Base-by-base conservation (phyloP, 2,797 vertebrate species). In the Micromesistius poutassou region DNA sequence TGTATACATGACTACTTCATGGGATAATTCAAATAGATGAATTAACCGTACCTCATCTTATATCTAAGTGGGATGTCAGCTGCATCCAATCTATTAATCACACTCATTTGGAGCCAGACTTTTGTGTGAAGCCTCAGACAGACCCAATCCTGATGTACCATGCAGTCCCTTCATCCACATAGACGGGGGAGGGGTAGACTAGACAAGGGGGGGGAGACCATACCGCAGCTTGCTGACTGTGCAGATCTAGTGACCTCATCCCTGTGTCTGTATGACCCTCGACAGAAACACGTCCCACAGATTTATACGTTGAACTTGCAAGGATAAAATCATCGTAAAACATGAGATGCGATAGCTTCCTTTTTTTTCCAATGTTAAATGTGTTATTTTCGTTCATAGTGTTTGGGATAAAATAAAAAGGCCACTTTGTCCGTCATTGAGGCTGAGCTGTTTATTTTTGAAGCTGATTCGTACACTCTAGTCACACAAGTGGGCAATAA, bases 161-260 rank as follows among this genome's bases (percentile, higher is more conserved):
- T 25, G 5, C 55, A 62, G 22, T n/a, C 55, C 22, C 55, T 62
- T 68, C n/a, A 28, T 68, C n/a, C n/a, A 12, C 62, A 68, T 68
- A 25, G 55, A 62, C 22, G n/a, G 25, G 62, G 62, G 55, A 25
- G 55, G n/a, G 55, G 55, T 19, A 62, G 55, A 25, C 22, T 1
- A 62, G 55, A 50, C 46, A 50, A 5, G 55, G 7, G 74, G 30
- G 40, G 46, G 46, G 74, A 1, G 55, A 55, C 30, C 0, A 77
- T 81, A 88, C 83, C 6, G 90, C 84, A 89, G 81, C 68, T 5
- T 76, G 66, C 76, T 84, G 87, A 86, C 82, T 89, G 88, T 88
- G n/a, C 62, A 81, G 13, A 68, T 68, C 0, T 0, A 73, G 55
- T 86, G 82, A 88, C 78, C 2, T 87, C 86, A 85, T 38, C 38